Evolutionary conservation across 1,140 invertebrate species (phyloP), one percentile per base, ranked within the genome.

Genomic region (Popillia japonica): DNA sequence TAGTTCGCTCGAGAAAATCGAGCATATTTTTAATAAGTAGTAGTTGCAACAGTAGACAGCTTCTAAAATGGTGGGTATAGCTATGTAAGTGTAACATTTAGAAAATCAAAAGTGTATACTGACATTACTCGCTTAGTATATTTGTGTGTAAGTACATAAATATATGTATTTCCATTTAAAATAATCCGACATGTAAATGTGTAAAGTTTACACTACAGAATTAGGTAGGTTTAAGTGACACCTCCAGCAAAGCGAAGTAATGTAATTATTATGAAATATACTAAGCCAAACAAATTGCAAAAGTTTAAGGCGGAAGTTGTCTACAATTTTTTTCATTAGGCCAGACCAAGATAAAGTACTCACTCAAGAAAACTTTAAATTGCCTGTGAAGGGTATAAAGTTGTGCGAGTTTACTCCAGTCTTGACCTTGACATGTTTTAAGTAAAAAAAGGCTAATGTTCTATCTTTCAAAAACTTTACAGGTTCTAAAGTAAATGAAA

Each of bases 301-400:
- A 55, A 55, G 48, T 55, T 55, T 55, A 55, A 55, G 6, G 48
- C 48, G 48, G 48, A 55, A 55, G 48, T 55, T 17, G 48, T 55
- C 48, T 55, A 55, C 48, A 55, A 55, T 17, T 55, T 55, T 55
- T 55, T 55, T 55, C 48, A 55, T 55, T 55, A 55, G 48, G 17
- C 48, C 27, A 34, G 48, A n/a, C 48, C 48, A 55, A 55, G 48
- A 55, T 55, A 55, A 55, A 55, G 48, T 55, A 17, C 48, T 55
- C 14, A 55, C 48, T 55, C 14, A 55, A 55, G 48, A 55, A n/a
- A 55, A 55, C 11, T 55, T 55, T 55, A 55, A 55, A 55, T 55
- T 55, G 48, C 48, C 14, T 55, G 48, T n/a, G 48, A 55, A 55
- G 48, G 48, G 48, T 55, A 55, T 55, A 55, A 55, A 55, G 48